Conservation (phyloP, 2,888 invertebrate genomes). For the Sphaerolaimus hirsutus region DNA sequence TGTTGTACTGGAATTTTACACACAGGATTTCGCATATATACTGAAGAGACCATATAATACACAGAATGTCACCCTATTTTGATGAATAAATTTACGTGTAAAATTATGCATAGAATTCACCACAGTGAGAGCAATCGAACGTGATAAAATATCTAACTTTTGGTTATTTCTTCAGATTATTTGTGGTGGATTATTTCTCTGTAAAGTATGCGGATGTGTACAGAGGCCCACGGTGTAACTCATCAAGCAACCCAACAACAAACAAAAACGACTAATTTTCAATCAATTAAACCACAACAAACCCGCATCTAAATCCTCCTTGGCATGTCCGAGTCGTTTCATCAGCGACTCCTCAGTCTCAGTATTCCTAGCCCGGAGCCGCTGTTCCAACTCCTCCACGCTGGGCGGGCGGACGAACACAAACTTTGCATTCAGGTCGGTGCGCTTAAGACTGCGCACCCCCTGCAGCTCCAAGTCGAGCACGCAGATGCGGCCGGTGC, state of each 20-base stretch:
- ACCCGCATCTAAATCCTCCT: constrained; percentile 60
- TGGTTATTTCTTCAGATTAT: no score
- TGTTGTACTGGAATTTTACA: background rate
- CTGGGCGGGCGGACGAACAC: constrained; percentile 71
- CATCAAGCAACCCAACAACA: background rate
- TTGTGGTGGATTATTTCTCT: no score
- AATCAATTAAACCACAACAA: constrained; percentile 4
- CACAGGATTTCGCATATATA: background rate
- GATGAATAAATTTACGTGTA: no score
- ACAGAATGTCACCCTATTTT: no score
- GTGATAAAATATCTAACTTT: no score
- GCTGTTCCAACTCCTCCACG: constrained; percentile 21
- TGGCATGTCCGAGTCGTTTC: constrained; percentile 50
- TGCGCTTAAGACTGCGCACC: constrained; percentile 54
- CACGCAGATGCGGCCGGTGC: constrained; percentile 61
- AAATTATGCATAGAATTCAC: no score
- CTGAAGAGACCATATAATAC: no score
- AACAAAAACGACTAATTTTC: background rate
- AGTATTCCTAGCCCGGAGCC: constrained; percentile 47
- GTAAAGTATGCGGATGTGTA: no score
- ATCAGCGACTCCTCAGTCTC: constrained; percentile 64
- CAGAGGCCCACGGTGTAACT: background rate
- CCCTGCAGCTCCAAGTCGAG: constrained; percentile 85
- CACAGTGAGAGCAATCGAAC: no score
- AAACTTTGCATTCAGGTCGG: constrained; percentile 51